Evolutionary conservation across 2,113 vertebrate species (phyloP).

Genomic region (Thomomys bottae): DNA sequence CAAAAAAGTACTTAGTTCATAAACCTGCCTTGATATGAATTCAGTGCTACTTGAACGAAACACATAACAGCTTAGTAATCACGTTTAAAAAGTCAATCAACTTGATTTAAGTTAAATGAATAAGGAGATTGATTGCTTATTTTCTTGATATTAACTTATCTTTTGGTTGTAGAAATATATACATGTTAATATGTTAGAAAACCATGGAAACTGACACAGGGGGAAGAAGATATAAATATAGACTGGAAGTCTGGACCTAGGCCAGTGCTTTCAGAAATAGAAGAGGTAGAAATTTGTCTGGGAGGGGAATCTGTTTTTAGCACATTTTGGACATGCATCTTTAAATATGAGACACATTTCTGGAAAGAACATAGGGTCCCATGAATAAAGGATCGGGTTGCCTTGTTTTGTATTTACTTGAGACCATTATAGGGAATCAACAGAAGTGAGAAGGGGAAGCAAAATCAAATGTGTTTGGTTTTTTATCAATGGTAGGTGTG

Average conservation of each 20-base stretch:
- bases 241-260: slow-evolving; percentile 40
- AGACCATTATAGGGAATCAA: slow-evolving; percentile 9
- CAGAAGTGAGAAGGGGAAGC: slow-evolving; percentile 29
- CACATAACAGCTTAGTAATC: background rate
- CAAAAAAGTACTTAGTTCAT: background rate
- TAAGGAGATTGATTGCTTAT: background rate
- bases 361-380: slow-evolving; percentile 59
- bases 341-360: slow-evolving; percentile 73
- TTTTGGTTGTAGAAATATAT: background rate
- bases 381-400: slow-evolving; percentile 26
- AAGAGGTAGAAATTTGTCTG: slow-evolving; percentile 43
- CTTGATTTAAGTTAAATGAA: background rate
- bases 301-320: slow-evolving; percentile 62
- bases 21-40: background rate
- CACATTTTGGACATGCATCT: slow-evolving; percentile 40
- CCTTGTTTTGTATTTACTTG: slow-evolving; percentile 40
- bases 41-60: background rate
- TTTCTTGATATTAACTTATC: slow-evolving; percentile 16
- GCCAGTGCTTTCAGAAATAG: slow-evolving; percentile 66
- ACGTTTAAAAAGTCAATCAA: background rate
- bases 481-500: background rate
- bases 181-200: slow-evolving; percentile 43
- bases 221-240: slow-evolving; percentile 66
- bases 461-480: background rate
- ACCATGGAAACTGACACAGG: background rate